Evolutionary conservation across 2,888 invertebrate species (phyloP), one percentile per base, ranked within the genome.

Genomic region (Mesorhabditis spiculigera): DNA sequence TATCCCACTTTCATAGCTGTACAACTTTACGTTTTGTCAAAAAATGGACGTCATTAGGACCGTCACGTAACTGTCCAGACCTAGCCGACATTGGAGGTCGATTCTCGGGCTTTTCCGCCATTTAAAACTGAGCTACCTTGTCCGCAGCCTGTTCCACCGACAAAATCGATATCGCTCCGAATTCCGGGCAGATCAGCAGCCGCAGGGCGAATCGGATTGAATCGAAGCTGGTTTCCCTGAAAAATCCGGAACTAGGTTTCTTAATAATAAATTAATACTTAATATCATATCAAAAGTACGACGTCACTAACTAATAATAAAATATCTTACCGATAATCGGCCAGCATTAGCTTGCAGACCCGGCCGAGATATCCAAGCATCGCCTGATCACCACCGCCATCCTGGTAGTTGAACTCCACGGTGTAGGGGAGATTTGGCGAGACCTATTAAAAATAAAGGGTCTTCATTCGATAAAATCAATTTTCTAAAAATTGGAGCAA

Each of bases 371-470:
- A n/a, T n/a, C n/a, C n/a, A n/a, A 50, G 58, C 8, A 50, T 13
- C 8, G 8, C 8, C n/a, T 50, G 10, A 50, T 50, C 58, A n/a
- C 58, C 58, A 13, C n/a, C n/a, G 58, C 58, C 58, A 13, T 50
- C n/a, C 58, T 50, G 8, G 10, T 10, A 13, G 8, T 10, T 13
- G n/a, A 50, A 50, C 58, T 50, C 58, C 10, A 50, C 8, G n/a
- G 58, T 50, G 58, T 50, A 50, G n/a, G 58, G n/a, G 58, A 13
- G 58, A 50, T n/a, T n/a, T 50, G 58, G n/a, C 8, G 58, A n/a
- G 28, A 28, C 28, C 28, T 28, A 28, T 28, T 28, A 28, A 28
- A 28, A 28, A 28, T 28, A 28, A 28, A 28, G n/a, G n/a, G 28
- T 28, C 28, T 28, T 28, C 28, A 28, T 28, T 28, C 28, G 28